Evolutionary conservation across 2,888 invertebrate species (phyloP).

Genomic region (Chirona hameri): DNA sequence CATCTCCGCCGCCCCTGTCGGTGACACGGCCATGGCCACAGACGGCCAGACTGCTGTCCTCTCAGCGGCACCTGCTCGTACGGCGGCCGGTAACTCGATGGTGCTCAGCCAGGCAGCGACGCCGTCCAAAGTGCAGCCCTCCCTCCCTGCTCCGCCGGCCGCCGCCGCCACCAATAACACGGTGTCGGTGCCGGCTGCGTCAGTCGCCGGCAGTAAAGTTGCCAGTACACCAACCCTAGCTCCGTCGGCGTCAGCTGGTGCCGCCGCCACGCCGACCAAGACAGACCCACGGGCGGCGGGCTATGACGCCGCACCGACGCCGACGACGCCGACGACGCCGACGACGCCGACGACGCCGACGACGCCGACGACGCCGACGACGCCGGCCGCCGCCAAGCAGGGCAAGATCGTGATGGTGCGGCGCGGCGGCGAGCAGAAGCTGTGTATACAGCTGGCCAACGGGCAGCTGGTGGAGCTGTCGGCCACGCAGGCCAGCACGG

Average conservation of each 20-base stretch:
- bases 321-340: not conserved
- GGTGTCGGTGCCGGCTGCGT: too few relatives aligned
- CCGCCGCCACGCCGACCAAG: too few relatives aligned
- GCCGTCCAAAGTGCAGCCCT: not conserved
- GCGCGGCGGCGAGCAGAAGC: not conserved
- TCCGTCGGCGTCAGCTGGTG: too few relatives aligned
- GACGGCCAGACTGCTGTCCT: too few relatives aligned
- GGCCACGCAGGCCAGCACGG: not conserved
- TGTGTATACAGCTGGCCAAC: not conserved
- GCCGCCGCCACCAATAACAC: too few relatives aligned
- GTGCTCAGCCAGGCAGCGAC: not conserved
- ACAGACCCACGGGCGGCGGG: not conserved
- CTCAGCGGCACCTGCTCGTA: too few relatives aligned
- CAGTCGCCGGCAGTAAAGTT: too few relatives aligned
- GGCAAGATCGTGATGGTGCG: constrained; percentile 1
- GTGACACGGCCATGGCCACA: not conserved
- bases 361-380: not conserved
- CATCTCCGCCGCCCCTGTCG: not conserved
- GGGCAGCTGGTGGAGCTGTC: constrained; percentile 3
- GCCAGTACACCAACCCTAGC: too few relatives aligned
- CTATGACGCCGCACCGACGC: too few relatives aligned
- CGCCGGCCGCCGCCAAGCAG: not conserved
- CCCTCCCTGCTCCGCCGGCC: not conserved
- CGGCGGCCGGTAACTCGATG: not conserved
- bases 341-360: too few relatives aligned